Base-by-base conservation (phyloP, 92 coral and sea anemone genomes). In the Epizoanthus ramosus region DNA sequence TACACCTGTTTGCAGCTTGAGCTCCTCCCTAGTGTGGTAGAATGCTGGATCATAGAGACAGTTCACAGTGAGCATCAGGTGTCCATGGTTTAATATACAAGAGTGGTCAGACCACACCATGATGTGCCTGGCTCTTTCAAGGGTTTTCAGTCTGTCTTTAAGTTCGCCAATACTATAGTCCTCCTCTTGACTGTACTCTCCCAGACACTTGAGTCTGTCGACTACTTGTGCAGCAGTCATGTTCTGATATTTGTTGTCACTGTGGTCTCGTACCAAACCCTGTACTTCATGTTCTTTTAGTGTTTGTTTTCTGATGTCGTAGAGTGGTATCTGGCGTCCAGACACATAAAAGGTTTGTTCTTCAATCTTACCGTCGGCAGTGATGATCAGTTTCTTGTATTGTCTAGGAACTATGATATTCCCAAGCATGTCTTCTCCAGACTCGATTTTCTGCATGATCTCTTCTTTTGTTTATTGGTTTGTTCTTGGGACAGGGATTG, bases 101-200 rank as follows among this genome's bases (percentile, higher is more conserved):
- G 79, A 77, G 45, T 77, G 88, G 80, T 80, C 82, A 61, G 80
- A 73, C 89, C 86, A 72, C 74, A 73, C 1, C 1, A 76, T 76
- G 2, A 85, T 59, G 9, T 80, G 81, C 13, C 89, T 5, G 31
- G 86, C 72, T 70, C 68, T 31, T 28, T 86, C 89, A 15, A 63
- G 69, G 41, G 25, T 0, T 45, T 68, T 68, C 13, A 85, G 65
- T 47, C 35, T 68, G 6, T 25, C 16, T 6, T 21, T 3, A 1
- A 68, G n/a, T 23, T 80, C 74, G 4, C 28, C 60, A 5, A 63
- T 33, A 10, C 69, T 25, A 7, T 47, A 47, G 12, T 47, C 54
- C 1, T 28, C 12, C 5, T 80, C 85, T 45, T 60, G 37, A 16
- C 57, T 80, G 21, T n/a, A 80, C 67, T 86, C 81, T 19, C 74